Evolutionary conservation across 2,888 invertebrate species (phyloP).

Genomic region (Laothoe populi): DNA sequence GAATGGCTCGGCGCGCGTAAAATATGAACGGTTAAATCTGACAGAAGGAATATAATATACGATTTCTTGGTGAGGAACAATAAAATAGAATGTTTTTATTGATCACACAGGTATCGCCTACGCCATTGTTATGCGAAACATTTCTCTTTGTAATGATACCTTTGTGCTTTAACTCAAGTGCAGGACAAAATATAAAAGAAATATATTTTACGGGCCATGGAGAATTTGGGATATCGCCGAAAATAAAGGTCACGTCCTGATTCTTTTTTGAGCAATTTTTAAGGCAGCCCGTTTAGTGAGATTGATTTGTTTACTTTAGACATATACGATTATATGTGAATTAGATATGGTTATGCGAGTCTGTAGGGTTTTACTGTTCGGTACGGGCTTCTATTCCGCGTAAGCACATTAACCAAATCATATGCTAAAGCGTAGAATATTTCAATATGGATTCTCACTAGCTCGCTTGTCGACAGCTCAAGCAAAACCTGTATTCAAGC

Average conservation of each 20-base stretch:
- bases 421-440: too few relatives aligned
- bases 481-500: not conserved
- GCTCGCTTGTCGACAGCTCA: too few relatives aligned
- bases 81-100: conserved; percentile 52
- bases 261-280: too few relatives aligned
- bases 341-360: not conserved
- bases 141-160: conserved; percentile 2
- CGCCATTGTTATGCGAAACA: not conserved
- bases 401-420: too few relatives aligned
- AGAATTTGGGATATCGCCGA: not conserved
- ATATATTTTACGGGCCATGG: not conserved
- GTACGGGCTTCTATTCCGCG: too few relatives aligned
- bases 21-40: conserved; percentile 63
- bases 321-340: too few relatives aligned
- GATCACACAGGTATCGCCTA: conserved; percentile 30
- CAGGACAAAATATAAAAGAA: not conserved
- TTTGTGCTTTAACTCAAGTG: not conserved
- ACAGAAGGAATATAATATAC: conserved; percentile 57
- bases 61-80: conserved; percentile 48
- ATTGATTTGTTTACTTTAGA: not conserved
- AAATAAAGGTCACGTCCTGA: not conserved
- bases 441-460: too few relatives aligned
- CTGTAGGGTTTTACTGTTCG: too few relatives aligned
- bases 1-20: conserved; percentile 53
- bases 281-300: too few relatives aligned